Conservation (phyloP, 2,888 invertebrate species). For the Salpingus planirostris region DNA sequence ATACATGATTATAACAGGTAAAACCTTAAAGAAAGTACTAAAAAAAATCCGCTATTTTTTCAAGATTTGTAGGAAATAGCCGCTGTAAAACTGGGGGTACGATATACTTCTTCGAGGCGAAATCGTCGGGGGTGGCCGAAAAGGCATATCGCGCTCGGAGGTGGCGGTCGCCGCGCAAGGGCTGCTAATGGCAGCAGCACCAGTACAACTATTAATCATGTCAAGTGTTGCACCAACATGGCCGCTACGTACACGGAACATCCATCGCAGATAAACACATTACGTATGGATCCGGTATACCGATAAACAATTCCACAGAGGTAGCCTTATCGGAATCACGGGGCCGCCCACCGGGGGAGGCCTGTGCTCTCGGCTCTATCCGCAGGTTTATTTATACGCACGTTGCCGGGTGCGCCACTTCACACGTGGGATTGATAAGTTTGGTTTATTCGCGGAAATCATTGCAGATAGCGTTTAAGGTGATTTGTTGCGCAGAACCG, state of each 20-base stretch:
- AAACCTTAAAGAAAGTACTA: too few species aligned
- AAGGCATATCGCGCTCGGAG: constrained; percentile 1
- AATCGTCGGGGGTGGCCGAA: too few species aligned
- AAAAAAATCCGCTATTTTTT: too few species aligned
- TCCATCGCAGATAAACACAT: constrained; percentile 44
- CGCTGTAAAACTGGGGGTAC: too few species aligned
- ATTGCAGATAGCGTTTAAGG: not conserved
- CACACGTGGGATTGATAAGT: constrained; percentile 26
- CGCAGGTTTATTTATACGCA: constrained; percentile 18
- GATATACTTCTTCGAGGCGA: too few species aligned
- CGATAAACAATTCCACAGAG: constrained; percentile 41
- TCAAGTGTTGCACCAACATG: constrained; percentile 42
- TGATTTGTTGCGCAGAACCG: not conserved
- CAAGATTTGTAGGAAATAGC: too few species aligned
- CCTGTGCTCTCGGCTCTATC: constrained; percentile 7
- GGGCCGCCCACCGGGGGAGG: constrained; percentile 21
- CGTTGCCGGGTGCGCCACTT: constrained; percentile 10
- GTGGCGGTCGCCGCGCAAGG: constrained; percentile 28
- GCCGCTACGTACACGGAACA: constrained; percentile 41
- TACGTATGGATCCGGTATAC: constrained; percentile 41
- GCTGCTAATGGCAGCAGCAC: constrained; percentile 42
- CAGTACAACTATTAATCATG: constrained; percentile 43
- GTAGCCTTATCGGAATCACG: constrained; percentile 33
- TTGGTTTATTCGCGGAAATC: constrained; percentile 21
- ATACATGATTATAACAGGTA: too few species aligned